Percentiles rank a stretch among this genome's conserved stretches.
These are phyloP conservation scores for Homalodisca vitripennis DNA, from an alignment of 1,140 invertebrate genomes.

Conservation along the genomic window DNA sequence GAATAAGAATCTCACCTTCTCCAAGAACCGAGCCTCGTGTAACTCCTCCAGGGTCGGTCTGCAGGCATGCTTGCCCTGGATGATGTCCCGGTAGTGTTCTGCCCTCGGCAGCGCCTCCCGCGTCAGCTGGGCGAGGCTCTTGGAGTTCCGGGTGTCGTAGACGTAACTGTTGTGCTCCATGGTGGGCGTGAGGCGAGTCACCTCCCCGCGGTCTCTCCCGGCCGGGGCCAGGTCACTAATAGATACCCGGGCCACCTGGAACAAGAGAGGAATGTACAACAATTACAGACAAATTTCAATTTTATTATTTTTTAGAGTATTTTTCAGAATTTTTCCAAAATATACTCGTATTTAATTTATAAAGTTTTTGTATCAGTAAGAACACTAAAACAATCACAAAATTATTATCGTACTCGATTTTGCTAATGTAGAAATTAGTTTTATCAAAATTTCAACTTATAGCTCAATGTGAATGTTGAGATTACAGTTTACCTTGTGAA, in stretches of 20 bases:
- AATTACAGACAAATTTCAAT: too few species aligned
- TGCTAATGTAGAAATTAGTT: too few species aligned
- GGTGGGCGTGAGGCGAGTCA: conserved; percentile 28
- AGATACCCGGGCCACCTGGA: conserved; percentile 48
- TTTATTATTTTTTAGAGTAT: too few species aligned
- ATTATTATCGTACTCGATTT: too few species aligned
- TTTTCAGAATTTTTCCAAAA: too few species aligned
- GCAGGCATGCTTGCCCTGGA: conserved; percentile 52
- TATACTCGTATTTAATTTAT: too few species aligned
- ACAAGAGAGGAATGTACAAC: too few species aligned
- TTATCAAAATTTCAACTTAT: too few species aligned
- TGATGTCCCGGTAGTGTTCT: conserved; percentile 59
- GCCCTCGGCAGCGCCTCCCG: conserved; percentile 56
- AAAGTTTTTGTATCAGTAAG: too few species aligned
- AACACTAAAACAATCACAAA: too few species aligned
- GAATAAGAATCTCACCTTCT: conserved; percentile 45
- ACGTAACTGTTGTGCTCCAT: conserved; percentile 38
- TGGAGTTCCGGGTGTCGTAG: conserved; percentile 52
- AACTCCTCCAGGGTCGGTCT: conserved; percentile 59
- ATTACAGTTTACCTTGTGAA: too few species aligned
- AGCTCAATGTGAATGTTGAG: too few species aligned
- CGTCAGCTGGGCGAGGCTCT: conserved; percentile 55
- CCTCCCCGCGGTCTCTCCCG: neutral
- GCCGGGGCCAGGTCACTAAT: conserved; percentile 22
- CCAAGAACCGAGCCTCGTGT: conserved; percentile 49